Evolutionary conservation across 2,113 vertebrate species (phyloP), one percentile per base, ranked within the genome.

Genomic region (Ranitomeya imitator): DNA sequence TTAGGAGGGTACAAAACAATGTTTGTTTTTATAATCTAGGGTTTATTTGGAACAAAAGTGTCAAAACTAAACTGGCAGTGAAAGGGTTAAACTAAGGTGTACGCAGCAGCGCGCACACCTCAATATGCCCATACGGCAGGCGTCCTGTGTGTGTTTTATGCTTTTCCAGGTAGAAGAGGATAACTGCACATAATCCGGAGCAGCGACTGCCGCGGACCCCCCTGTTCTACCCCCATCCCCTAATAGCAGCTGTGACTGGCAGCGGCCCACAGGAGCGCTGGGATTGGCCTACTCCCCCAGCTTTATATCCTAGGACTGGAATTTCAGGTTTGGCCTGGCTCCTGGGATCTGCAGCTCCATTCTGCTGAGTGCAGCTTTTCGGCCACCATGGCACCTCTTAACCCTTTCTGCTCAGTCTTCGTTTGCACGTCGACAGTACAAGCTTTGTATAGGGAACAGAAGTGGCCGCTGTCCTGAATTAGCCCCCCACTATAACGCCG

Each of bases 271-370:
- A 71, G 15, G 54, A 86, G 73, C 16, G 8, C 51, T 15, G 82
- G 87, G 79, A 82, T 83, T 63, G 69, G 86, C 55, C 15, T 67
- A 18, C 14, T 61, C 74, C 19, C 57, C 80, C 59, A 19, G 79
- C 81, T 76, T 84, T 84, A 77, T 52, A 79, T 37, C 23, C 81
- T 84, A 85, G 73, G 80, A 88, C 87, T 84, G 87, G 87, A 88
- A 88, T 84, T 84, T 88, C 87, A 85, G 87, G 81, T 88, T 88
- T 78, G 71, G 81, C 54, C 81, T 84, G 87, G 81, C 61, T 67
- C 69, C 60, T 21, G 60, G 67, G 79, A 74, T 63, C 61, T n/a
- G 65, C 18, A 1, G 26, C 79, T 69, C n/a, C 21, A 26, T 71
- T 55, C 15, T 65, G 81, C 81, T 57, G 83, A 83, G 61, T n/a